Base-by-base conservation (phyloP, 2,113 vertebrate species). In the Gambusia affinis region DNA sequence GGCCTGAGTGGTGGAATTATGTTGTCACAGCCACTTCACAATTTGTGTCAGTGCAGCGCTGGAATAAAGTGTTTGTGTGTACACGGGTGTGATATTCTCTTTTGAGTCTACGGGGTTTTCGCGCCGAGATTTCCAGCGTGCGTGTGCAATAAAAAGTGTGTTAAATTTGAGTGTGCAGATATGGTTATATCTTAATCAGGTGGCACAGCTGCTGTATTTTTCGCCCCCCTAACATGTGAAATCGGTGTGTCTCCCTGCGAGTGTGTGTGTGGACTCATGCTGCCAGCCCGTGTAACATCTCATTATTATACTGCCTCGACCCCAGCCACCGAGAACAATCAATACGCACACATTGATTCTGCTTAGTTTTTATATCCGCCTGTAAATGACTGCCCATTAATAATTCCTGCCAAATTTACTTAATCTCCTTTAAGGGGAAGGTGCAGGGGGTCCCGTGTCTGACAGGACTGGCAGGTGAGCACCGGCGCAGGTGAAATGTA, bases 1-100 rank as follows among this genome's bases (percentile, higher is more conserved):
- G 90, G 92, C 89, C 92, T 92, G 93, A 95, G 94, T 94, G 93
- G 92, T 92, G 93, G 94, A 95, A 95, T 95, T 95, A 95, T 95
- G 93, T 94, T 95, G 95, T 95, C 94, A 94, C 93, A 92, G 92
- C 89, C 91, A 93, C 94, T 95, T 92, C 89, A 94, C 92, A 94
- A 92, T 94, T 93, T 94, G 92, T 93, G 92, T 93, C 86, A 87
- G 88, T 87, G 85, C 88, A 81, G 86, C 35, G 78, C 83, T 79
- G 66, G 82, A 85, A 93, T 86, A 93, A 91, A 88, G 82, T 85
- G 74, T 85, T 84, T 87, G 80, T 79, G 62, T 73, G 68, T 77
- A 19, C 22, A 57, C 10, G 22, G 51, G 83, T 73, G 80, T 75
- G 75, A 60, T 63, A 79, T 78, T 88, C 79, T 82, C 82, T 85